Evolutionary conservation across 2,888 invertebrate species (phyloP).

Genomic region (Gerris lacustris): DNA sequence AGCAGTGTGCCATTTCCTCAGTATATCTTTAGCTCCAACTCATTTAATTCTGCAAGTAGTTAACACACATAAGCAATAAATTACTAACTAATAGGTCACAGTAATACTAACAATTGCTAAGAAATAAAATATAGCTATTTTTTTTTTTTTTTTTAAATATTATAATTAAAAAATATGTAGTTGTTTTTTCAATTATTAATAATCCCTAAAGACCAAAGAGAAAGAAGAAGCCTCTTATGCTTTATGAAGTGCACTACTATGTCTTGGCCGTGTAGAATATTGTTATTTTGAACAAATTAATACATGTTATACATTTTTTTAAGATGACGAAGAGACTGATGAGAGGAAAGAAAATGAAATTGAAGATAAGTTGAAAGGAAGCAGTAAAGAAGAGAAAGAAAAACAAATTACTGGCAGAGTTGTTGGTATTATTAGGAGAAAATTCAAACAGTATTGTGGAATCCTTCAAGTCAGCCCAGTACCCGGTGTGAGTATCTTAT

Average conservation of each 20-base stretch:
- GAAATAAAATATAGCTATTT: no score
- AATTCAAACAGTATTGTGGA: slow-evolving; percentile 97
- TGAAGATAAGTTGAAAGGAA: slow-evolving; percentile 33
- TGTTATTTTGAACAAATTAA: no score
- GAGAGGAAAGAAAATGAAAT: slow-evolving; percentile 16
- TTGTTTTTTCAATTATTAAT: no score
- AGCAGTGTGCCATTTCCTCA: slow-evolving; percentile 34
- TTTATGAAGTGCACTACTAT: no score
- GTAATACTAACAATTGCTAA: no score
- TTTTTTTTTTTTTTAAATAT: no score
- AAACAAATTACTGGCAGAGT: slow-evolving; percentile 57
- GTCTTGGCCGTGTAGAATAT: no score
- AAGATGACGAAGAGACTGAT: slow-evolving; percentile 24
- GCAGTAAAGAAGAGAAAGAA: slow-evolving; percentile 32
- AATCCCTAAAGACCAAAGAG: no score
- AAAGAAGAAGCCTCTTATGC: no score
- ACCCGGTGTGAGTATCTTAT: slow-evolving; percentile 41
- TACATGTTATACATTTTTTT: slow-evolving; percentile 20
- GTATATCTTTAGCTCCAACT: slow-evolving; percentile 35
- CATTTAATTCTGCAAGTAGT: slow-evolving; percentile 31
- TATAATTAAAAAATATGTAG: no score
- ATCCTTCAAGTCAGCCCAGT: slow-evolving; percentile 69
- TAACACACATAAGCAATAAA: no score
- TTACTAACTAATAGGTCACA: no score
- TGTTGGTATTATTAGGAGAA: slow-evolving; percentile 90